A percentile compares a stretch with the other conserved stretches of the same genome.
Conservation (phyloP, 2,797 vertebrate genomes). For the Arrhamphus sclerolepis region DNA sequence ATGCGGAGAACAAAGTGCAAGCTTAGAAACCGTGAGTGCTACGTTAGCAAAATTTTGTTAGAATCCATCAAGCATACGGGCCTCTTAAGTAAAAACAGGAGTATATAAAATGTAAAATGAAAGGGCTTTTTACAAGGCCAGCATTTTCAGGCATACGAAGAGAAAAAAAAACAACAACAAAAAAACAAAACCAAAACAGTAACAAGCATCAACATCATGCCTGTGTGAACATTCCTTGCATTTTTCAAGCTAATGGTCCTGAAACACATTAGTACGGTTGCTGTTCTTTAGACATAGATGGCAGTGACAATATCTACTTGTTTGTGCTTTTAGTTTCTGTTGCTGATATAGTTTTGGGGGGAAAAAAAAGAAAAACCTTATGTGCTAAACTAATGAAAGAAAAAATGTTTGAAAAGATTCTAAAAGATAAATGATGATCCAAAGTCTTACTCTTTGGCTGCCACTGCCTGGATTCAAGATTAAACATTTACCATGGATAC, state of each 20-base stretch:
- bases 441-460: conserved; percentile 1
- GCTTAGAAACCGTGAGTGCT: conserved; percentile 53
- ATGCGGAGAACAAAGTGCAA: conserved; percentile 50
- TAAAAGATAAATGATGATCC: conserved; percentile 7
- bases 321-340: conserved; percentile 33
- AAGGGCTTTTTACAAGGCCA: conserved; percentile 64
- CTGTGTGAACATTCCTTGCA: conserved; percentile 62
- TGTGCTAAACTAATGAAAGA: not conserved
- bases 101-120: conserved; percentile 62
- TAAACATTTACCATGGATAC: conserved; percentile 15
- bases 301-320: conserved; percentile 13
- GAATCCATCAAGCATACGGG: conserved; percentile 70
- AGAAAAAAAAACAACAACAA: conserved; percentile 72
- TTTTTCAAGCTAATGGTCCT: conserved; percentile 54
- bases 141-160: conserved; percentile 65
- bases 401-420: conserved; percentile 12
- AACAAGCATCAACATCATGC: conserved; percentile 71
- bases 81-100: conserved; percentile 72
- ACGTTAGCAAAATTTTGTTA: conserved; percentile 66
- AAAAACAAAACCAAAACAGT: conserved; percentile 70
- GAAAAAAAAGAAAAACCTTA: too few relatives aligned
- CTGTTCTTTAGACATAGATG: conserved; percentile 18
- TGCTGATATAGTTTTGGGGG: not conserved
- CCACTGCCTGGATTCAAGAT: conserved; percentile 27
- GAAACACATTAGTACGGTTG: conserved; percentile 19